Percentiles rank a stretch among this genome's conserved stretches.
Conservation (phyloP, 2,888 invertebrate species). For the Beris chalybata region DNA sequence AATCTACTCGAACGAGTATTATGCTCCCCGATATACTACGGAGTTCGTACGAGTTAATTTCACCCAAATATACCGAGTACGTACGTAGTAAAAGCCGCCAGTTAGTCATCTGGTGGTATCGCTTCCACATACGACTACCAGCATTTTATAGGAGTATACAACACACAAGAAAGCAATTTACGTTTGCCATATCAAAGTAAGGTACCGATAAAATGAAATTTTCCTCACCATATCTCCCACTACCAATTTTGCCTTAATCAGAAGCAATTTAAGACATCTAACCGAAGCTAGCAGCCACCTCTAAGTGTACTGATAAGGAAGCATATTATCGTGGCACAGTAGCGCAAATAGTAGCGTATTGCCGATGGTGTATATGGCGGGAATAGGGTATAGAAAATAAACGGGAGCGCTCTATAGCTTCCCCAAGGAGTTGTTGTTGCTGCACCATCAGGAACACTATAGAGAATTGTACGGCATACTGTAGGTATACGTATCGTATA, state of each 20-base stretch:
- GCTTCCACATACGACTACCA: slow-evolving; percentile 9
- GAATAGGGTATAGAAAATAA: no score
- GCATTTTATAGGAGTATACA: not conserved
- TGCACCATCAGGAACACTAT: no score
- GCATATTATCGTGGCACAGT: slow-evolving; percentile 18
- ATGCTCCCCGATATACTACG: not conserved
- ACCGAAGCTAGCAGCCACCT: slow-evolving; percentile 19
- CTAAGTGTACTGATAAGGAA: slow-evolving; percentile 31
- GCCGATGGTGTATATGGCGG: not conserved
- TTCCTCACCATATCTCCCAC: slow-evolving; percentile 15
- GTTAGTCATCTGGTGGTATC: not conserved
- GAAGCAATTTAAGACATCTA: slow-evolving; percentile 27
- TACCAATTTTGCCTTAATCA: slow-evolving; percentile 22
- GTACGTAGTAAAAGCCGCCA: not conserved
- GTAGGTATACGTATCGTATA: no score
- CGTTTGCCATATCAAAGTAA: slow-evolving; percentile 24
- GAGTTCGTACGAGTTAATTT: not conserved
- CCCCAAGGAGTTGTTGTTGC: no score
- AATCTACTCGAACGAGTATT: slow-evolving; percentile 8
- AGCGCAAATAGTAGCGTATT: not conserved
- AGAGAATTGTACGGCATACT: no score
- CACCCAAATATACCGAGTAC: not conserved
- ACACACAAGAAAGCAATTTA: slow-evolving; percentile 31
- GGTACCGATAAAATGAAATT: slow-evolving; percentile 25
- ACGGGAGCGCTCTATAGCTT: no score